Evolutionary conservation across 2,113 vertebrate species (phyloP).

Genomic region (Cyphomyrus plagiostoma): DNA sequence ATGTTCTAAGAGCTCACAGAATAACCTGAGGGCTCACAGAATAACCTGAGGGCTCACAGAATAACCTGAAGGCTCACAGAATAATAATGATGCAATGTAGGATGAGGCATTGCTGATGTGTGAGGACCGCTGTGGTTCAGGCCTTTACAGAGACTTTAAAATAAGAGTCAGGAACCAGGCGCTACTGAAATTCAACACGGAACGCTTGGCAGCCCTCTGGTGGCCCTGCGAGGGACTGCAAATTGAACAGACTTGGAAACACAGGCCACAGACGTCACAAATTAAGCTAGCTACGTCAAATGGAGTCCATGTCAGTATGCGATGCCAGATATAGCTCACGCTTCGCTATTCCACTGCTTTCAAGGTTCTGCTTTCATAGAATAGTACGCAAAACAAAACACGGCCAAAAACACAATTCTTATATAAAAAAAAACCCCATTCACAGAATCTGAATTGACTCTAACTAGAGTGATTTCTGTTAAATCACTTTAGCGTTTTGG

Average conservation of each 20-base stretch:
- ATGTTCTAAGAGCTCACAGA: too few relatives aligned
- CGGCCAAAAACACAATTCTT: not conserved
- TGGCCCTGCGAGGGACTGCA: not conserved
- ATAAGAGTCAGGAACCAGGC: not conserved
- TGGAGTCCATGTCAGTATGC: not conserved
- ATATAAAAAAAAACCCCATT: not conserved
- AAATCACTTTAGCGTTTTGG: not conserved
- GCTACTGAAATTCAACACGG: not conserved
- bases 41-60: too few relatives aligned
- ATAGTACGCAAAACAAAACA: not conserved
- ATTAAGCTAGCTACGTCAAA: not conserved
- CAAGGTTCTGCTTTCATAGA: not conserved
- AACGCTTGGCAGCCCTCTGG: not conserved
- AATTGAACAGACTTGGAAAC: not conserved
- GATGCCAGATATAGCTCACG: not conserved
- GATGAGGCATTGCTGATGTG: not conserved
- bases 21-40: too few relatives aligned
- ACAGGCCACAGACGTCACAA: not conserved
- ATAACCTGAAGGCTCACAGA: not conserved
- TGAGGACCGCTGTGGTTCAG: not conserved
- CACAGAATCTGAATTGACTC: not conserved
- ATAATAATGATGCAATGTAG: not conserved
- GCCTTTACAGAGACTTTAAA: not conserved
- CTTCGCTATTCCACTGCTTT: not conserved
- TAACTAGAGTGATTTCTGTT: too few relatives aligned